These are phyloP conservation scores for Synanthedon vespiformis DNA, from an alignment of 2,888 invertebrate genomes.

Conservation along the genomic window DNA sequence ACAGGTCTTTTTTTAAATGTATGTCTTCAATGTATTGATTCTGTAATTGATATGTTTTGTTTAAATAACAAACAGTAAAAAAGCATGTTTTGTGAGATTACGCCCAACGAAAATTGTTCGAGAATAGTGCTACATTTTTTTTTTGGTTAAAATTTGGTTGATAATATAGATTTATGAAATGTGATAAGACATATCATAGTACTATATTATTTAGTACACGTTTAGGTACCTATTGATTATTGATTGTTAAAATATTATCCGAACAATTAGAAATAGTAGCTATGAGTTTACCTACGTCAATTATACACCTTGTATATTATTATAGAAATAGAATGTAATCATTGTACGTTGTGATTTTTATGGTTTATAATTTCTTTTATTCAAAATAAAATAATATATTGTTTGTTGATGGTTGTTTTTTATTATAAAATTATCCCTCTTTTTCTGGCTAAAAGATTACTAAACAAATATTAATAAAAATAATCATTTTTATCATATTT, in stretches of 20 bases:
- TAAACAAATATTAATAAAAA: too few species aligned
- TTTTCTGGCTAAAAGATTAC: too few species aligned
- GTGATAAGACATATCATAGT: slow-evolving; percentile 48
- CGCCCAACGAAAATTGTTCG: too few species aligned
- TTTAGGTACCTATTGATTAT: background rate
- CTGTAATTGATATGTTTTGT: too few species aligned
- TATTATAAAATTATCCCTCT: background rate
- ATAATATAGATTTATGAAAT: slow-evolving; percentile 7
- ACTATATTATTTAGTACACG: slow-evolving; percentile 16
- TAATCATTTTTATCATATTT: too few species aligned
- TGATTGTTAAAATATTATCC: background rate
- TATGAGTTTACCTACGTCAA: background rate
- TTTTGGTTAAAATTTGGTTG: background rate
- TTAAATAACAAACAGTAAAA: too few species aligned
- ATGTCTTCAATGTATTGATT: too few species aligned
- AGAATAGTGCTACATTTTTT: too few species aligned
- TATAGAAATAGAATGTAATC: slow-evolving; percentile 11
- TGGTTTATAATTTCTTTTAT: slow-evolving; percentile 25
- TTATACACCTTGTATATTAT: background rate
- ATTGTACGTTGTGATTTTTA: slow-evolving; percentile 33
- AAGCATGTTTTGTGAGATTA: too few species aligned
- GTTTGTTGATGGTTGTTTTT: slow-evolving; percentile 33
- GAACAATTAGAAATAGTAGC: background rate
- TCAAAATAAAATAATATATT: slow-evolving; percentile 49
- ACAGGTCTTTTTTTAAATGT: too few species aligned